Evolutionary conservation across 2,113 vertebrate genomes (phyloP).

Genomic region (Nyctereutes procyonoides): DNA sequence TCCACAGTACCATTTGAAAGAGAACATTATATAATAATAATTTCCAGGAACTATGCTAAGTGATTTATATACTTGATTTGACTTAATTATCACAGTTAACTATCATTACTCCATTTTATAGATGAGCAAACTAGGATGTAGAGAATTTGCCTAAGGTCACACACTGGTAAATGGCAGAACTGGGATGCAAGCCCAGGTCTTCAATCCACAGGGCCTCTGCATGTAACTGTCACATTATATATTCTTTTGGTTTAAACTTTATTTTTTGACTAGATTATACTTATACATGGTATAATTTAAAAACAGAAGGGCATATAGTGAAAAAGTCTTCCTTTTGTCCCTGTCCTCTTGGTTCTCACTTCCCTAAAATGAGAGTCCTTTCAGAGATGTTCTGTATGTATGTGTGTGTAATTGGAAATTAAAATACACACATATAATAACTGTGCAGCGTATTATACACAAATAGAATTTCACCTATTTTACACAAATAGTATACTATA

Average conservation of each 20-base stretch:
- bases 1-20: background rate
- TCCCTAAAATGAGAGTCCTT: background rate
- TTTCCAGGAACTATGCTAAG: background rate
- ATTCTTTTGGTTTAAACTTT: slow-evolving; percentile 29
- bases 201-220: background rate
- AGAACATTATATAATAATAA: slow-evolving; percentile 15
- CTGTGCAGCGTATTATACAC: background rate
- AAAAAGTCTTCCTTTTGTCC: slow-evolving; percentile 6
- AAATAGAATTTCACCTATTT: background rate
- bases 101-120: background rate
- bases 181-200: background rate
- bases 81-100: slow-evolving; percentile 6
- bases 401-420: background rate
- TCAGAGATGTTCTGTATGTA: background rate
- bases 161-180: background rate
- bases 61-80: slow-evolving; percentile 31
- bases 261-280: slow-evolving; percentile 4
- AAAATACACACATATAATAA: background rate
- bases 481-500: background rate
- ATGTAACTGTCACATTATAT: background rate
- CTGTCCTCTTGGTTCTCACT: background rate
- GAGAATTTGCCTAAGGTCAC: background rate
- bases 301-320: background rate
- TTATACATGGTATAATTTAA: slow-evolving; percentile 24
- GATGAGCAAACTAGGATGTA: background rate